These are phyloP conservation scores for Trichogramma pretiosum DNA, from an alignment of 1,140 invertebrate genomes.

Conservation along the genomic window DNA sequence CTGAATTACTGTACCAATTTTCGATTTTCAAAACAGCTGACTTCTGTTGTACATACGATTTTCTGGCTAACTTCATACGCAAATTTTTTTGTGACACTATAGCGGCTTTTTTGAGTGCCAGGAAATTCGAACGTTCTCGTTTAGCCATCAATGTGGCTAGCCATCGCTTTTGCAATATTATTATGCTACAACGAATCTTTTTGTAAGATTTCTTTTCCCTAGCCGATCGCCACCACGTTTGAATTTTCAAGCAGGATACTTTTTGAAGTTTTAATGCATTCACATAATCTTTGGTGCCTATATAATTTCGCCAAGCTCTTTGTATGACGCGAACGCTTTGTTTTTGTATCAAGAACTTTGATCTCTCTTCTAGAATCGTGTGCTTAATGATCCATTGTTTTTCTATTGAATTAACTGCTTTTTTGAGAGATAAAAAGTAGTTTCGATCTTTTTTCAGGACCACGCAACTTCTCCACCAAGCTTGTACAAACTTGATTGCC, in stretches of 20 bases:
- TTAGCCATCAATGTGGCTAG: slow-evolving; percentile 10
- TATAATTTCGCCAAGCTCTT: slow-evolving; percentile 24
- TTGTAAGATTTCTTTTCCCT: slow-evolving; percentile 10
- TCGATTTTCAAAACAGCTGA: slow-evolving; percentile 22
- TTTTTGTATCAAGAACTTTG: slow-evolving; percentile 15
- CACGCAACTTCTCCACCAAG: slow-evolving; percentile 35
- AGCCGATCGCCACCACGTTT: slow-evolving; percentile 22
- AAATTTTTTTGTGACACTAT: slow-evolving; percentile 29
- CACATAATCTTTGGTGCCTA: slow-evolving; percentile 16
- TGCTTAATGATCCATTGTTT: slow-evolving; percentile 22
- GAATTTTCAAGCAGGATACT: slow-evolving; percentile 24
- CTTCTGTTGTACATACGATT: slow-evolving; percentile 19
- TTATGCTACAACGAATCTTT: slow-evolving; percentile 7
- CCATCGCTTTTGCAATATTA: slow-evolving; percentile 29
- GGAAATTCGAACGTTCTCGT: slow-evolving; percentile 7
- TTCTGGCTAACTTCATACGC: slow-evolving; percentile 19
- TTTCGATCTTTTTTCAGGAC: slow-evolving; percentile 32
- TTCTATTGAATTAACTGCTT: slow-evolving; percentile 27
- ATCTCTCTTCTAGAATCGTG: slow-evolving; percentile 16
- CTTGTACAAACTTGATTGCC: slow-evolving; percentile 42
- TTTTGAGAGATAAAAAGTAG: slow-evolving; percentile 35
- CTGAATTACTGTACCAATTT: slow-evolving; percentile 23
- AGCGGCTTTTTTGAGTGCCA: slow-evolving; percentile 15
- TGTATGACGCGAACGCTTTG: slow-evolving; percentile 24
- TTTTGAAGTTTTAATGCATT: slow-evolving; percentile 15